Percentiles rank a stretch among this genome's conserved stretches.
Evolutionary conservation across 2,113 vertebrate genomes (phyloP).

Genomic region (Menura novaehollandiae): DNA sequence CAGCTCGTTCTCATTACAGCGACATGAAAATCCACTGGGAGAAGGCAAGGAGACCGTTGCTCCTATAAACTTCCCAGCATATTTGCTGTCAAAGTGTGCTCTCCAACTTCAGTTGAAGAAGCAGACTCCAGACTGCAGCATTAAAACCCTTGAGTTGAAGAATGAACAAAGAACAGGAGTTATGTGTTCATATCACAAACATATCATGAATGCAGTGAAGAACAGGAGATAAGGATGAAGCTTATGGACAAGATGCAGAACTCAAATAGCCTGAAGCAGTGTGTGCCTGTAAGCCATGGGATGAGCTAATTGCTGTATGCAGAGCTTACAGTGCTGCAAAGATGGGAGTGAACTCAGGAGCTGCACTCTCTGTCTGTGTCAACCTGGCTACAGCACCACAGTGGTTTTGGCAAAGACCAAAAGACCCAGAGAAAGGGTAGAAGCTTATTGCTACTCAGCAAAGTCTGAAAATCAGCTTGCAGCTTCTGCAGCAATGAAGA

Average conservation of each 20-base stretch:
- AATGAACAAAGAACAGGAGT: neutral
- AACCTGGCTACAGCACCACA: neutral
- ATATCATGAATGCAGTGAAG: neutral
- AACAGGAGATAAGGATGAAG: neutral
- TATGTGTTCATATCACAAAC: neutral
- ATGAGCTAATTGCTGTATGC: neutral
- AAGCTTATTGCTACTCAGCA: neutral
- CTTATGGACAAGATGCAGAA: neutral
- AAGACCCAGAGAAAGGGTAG: neutral
- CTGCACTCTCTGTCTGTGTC: neutral
- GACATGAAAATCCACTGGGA: neutral
- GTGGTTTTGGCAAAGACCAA: neutral
- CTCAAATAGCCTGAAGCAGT: neutral
- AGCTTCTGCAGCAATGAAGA: neutral
- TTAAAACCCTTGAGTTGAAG: neutral
- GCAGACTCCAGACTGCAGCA: neutral
- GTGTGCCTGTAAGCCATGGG: rapidly evolving
- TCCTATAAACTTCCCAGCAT: neutral
- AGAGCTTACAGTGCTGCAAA: neutral
- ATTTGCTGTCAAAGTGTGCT: neutral
- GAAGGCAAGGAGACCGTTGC: neutral
- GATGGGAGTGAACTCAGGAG: neutral
- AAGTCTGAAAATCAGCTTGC: neutral
- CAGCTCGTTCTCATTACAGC: neutral
- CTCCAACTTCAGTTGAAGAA: no score